Evolutionary conservation across 2,113 vertebrate species (phyloP), one percentile per base, ranked within the genome.

Genomic region (Baryphthengus martii): DNA sequence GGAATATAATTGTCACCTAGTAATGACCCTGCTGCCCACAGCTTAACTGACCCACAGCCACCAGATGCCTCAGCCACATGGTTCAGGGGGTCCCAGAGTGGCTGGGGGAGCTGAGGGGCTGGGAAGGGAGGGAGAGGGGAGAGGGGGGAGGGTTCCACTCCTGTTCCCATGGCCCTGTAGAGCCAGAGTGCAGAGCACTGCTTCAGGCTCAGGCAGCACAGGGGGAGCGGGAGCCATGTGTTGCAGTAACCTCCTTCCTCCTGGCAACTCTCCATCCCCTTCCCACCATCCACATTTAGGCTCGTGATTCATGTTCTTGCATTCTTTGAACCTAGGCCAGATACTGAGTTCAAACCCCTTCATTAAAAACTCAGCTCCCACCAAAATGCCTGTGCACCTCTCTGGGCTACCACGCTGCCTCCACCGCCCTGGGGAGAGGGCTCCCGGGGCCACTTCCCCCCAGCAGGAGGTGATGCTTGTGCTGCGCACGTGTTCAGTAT

Each of bases 251-350:
- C 85, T 77, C 81, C 7, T 2, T 81, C 23, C 47, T 82, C 55
- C 90, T 91, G 88, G 90, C 93, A 2, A 0, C 42, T 29, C 56
- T 87, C 90, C 92, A 94, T 78, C 82, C 70, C 81, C 85, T 88
- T 94, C 85, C 81, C 90, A 95, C 85, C 66, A 87, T 85, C 85
- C 73, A 35, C 81, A 66, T 91, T 85, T 37, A 1, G 37, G 77
- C 19, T 2, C 4, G 24, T 66, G 82, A 93, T 91, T 82, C 8
- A 7, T 26, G 40, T 21, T 87, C 73, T 78, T 71, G 74, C 78
- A 88, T 96, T 94, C 88, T 95, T 94, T 94, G 90, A 94, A 82
- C 66, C 47, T 0, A 3, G 66, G 94, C 94, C 94, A 96, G 85
- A 53, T 6, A 87, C 70, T 0, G 10, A 85, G 85, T 74, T 87